phyloP scores from a whole-genome alignment of 92 coral and sea anemone genomes.

The Actinernus sp. region DNA sequence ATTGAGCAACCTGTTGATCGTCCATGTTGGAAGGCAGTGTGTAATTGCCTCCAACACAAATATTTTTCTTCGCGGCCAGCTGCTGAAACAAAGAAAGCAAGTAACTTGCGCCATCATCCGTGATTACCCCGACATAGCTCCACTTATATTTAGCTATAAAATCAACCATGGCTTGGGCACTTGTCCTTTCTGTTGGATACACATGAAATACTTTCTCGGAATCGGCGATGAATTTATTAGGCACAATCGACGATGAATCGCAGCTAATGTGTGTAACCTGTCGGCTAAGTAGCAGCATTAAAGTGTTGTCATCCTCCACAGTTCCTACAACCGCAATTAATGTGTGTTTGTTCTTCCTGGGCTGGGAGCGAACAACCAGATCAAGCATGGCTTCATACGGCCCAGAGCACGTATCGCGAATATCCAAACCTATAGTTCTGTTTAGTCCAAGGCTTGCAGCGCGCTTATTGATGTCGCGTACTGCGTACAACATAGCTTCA shows the following conservation, averaged over 20 bases:
- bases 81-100: slow-evolving; percentile 33
- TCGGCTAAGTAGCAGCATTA: slow-evolving; percentile 42
- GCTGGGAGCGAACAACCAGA: slow-evolving; percentile 7
- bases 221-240: slow-evolving; percentile 6
- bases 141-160: slow-evolving; percentile 78
- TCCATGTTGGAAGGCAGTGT: slow-evolving; percentile 31
- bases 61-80: slow-evolving; percentile 42
- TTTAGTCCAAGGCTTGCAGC: slow-evolving; percentile 21
- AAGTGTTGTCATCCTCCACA: slow-evolving; percentile 2
- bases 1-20: slow-evolving; percentile 47
- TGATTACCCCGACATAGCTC: slow-evolving; percentile 78
- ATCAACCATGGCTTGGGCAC: slow-evolving; percentile 69
- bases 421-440: slow-evolving; percentile 23
- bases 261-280: slow-evolving; percentile 75
- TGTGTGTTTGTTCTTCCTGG: background rate
- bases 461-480: slow-evolving; percentile 26
- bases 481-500: slow-evolving; percentile 61
- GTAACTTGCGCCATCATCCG: slow-evolving; percentile 39
- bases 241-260: slow-evolving; percentile 56
- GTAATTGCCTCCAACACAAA: slow-evolving; percentile 69
- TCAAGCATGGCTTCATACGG: slow-evolving; percentile 18
- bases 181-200: slow-evolving; percentile 63
- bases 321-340: slow-evolving; percentile 62
- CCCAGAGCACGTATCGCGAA: slow-evolving; percentile 30
- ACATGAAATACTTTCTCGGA: slow-evolving; percentile 61